Percentiles rank a stretch among this genome's conserved stretches.
phyloP scores from a whole-genome alignment of 2,888 invertebrate species.

The Coleophora deauratella region DNA sequence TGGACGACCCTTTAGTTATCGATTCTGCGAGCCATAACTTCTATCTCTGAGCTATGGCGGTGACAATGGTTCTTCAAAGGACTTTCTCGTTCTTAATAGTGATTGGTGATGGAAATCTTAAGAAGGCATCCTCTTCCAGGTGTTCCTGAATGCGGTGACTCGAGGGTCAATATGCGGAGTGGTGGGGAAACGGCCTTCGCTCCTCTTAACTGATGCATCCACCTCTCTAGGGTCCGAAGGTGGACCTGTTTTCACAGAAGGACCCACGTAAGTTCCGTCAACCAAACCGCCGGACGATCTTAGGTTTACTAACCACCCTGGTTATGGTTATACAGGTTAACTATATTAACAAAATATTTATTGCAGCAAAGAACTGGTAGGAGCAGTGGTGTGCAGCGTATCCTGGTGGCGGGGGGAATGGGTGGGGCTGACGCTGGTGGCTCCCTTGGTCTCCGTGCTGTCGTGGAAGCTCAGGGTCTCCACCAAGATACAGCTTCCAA shows the following conservation, averaged over 20 bases:
- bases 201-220: conserved; percentile 75
- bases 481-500: conserved; percentile 18
- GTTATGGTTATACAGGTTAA: no score
- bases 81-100: no score
- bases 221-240: conserved; percentile 76
- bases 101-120: no score
- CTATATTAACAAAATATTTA: no score
- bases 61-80: no score
- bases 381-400: conserved; percentile 72
- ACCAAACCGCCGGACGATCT: no score
- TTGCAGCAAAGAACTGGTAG: conserved; percentile 51
- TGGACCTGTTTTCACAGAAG: conserved; percentile 69
- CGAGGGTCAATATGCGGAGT: conserved; percentile 74
- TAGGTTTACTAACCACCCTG: no score
- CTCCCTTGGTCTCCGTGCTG: conserved; percentile 64
- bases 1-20: no score
- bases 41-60: no score
- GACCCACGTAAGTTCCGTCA: conserved; percentile 40
- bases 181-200: conserved; percentile 62
- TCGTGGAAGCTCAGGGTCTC: conserved; percentile 53
- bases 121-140: conserved; percentile 25
- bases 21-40: no score
- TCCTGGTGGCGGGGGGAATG: conserved; percentile 78
- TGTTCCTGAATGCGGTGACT: conserved; percentile 73
- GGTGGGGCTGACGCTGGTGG: conserved; percentile 76